Evolutionary conservation across 2,888 invertebrate species (phyloP), one percentile per base, ranked within the genome.

Genomic region (Cheilosia variabilis): DNA sequence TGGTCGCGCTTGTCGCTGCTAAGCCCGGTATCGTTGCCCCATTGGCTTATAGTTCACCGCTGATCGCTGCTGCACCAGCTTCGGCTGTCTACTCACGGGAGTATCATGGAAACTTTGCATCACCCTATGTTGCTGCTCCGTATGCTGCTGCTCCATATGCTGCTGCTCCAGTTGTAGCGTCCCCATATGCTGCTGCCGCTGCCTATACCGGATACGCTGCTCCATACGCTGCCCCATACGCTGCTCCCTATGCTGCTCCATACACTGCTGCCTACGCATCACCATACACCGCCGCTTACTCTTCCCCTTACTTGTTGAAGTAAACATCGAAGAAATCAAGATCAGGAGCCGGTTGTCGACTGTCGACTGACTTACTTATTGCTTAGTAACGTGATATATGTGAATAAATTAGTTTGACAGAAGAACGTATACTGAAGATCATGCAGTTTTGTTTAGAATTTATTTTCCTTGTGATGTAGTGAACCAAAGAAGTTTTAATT

Each of bases 21-120:
- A 92, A 91, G 76, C 90, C 91, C 15, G 91, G 90, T 45, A 76
- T 91, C 45, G 89, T 90, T 60, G 90, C 91, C 78, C 91, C 91
- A 47, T 76, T 91, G 69, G 90, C 90, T 77, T 91, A 91, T 88
- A 88, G 81, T 73, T 93, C 94, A 5, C 93, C 93, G 13, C 87
- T 92, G 31, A 90, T 93, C 1, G 93, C 93, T 27, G 88, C 88
- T 71, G 88, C 89, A 31, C 94, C 94, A 88, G 87, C 89, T 22
- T 87, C 90, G 31, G 94, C 94, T 88, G 93, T 94, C 17, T 90
- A 94, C 87, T 93, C 94, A 3, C 92, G 93, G 83, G 94, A 94
- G 89, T 94, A 93, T 90, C 94, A 94, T 89, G 93, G 93, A 22
- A 89, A 90, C 88, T 88, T 89, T 65, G 93, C 94, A 17, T 91